Evolutionary conservation across 2,888 invertebrate genomes (phyloP).

Genomic region (Aspidapion aeneum): DNA sequence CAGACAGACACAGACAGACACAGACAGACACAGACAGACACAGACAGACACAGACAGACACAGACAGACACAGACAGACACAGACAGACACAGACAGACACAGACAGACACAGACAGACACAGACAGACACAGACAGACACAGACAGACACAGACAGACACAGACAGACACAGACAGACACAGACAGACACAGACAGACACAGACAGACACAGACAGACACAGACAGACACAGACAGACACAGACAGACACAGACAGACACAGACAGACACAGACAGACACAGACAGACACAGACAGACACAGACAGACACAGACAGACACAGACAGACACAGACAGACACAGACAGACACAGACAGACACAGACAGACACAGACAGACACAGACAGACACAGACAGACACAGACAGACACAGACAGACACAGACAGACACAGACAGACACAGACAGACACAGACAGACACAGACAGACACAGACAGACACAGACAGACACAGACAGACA

Average conservation of each 20-base stretch:
- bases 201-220: constrained; percentile 7
- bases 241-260: constrained; percentile 7
- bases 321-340: constrained; percentile 8
- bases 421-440: constrained; percentile 8
- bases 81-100: constrained; percentile 6
- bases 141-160: constrained; percentile 8
- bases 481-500: constrained; percentile 7
- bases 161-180: constrained; percentile 8
- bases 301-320: constrained; percentile 8
- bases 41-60: not conserved
- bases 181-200: constrained; percentile 8
- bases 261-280: constrained; percentile 8
- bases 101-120: constrained; percentile 7
- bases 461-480: constrained; percentile 7
- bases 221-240: constrained; percentile 8
- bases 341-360: constrained; percentile 8
- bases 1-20: not conserved
- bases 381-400: constrained; percentile 8
- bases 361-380: constrained; percentile 8
- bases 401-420: constrained; percentile 9
- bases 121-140: constrained; percentile 8
- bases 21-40: constrained; percentile 3
- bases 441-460: constrained; percentile 7
- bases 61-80: not conserved
- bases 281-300: constrained; percentile 8